Base-by-base conservation (phyloP, 2,797 vertebrate genomes). In the Aphelocoma californica region DNA sequence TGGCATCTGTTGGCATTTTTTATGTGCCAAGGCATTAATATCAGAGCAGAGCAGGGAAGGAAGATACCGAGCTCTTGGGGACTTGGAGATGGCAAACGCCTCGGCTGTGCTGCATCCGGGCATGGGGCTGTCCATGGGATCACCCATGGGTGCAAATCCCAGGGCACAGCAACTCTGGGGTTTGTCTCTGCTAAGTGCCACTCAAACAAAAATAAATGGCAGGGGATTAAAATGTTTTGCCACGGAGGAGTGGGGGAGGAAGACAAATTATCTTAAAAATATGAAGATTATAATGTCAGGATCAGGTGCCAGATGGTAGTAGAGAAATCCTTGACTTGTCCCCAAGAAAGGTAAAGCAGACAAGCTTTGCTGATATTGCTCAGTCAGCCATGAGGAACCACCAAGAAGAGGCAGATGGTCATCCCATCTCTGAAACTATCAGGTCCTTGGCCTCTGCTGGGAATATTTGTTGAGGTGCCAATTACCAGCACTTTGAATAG, bases 1-100 rank as follows among this genome's bases (percentile, higher is more conserved):
- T 96, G 97, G 95, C 97, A 97, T 97, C 97, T 97, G 97, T 88
- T 97, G 97, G 95, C 96, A 95, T 97, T 97, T 97, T 95, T 96
- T 81, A 36, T 91, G 92, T 94, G 93, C 88, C 95, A 97, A 97
- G 83, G 95, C 94, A 86, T 83, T 86, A 95, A 93, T 86, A 87
- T 85, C 93, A 48, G 75, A 73, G 58, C 86, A 45, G 82, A 58
- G 85, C 83, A 71, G 84, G 81, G 42, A 73, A 48, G 88, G 96
- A 69, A 83, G 96, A 88, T 71, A 56, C 24, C 2, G 24, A 86
- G 69, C 92, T 90, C 96, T 69, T 40, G 90, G 91, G 81, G 67
- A 25, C 32, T 31, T 5, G 40, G 84, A 88, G 70, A 56, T 56
- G 93, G 48, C 89, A 86, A 73, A 90, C 78, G 44, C 77, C 88